Conservation (phyloP, 2,797 vertebrate species). For the Sylvia borin region DNA sequence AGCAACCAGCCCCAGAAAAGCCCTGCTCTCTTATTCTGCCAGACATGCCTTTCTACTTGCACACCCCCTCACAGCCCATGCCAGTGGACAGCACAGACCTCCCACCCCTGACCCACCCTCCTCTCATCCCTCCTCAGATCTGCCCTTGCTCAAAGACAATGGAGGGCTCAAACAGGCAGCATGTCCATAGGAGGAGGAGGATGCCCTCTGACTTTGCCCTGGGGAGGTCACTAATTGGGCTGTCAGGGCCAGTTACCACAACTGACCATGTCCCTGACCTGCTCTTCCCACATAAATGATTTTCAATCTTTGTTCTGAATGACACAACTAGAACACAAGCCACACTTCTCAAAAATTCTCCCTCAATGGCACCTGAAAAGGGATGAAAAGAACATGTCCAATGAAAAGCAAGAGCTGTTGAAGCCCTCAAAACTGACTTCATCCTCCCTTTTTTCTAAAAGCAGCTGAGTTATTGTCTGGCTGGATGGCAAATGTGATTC, state of each 20-base stretch:
- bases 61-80: neutral
- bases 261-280: neutral
- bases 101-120: rapidly evolving
- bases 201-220: neutral
- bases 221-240: neutral
- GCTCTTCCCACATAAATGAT: neutral
- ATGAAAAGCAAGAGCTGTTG: neutral
- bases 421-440: neutral
- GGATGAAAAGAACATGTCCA: neutral
- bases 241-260: neutral
- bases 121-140: neutral
- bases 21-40: neutral
- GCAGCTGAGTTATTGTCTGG: neutral
- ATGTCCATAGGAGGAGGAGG: neutral
- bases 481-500: neutral
- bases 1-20: neutral
- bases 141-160: neutral
- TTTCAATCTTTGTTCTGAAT: neutral
- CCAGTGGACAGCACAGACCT: neutral
- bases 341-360: neutral
- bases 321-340: neutral
- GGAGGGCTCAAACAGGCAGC: neutral
- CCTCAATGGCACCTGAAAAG: neutral
- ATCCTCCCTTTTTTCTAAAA: neutral
- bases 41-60: neutral